Percentiles rank a stretch among this genome's conserved stretches.
Evolutionary conservation across 2,888 invertebrate genomes (phyloP).

Genomic region (Pristionchus entomophagus): DNA sequence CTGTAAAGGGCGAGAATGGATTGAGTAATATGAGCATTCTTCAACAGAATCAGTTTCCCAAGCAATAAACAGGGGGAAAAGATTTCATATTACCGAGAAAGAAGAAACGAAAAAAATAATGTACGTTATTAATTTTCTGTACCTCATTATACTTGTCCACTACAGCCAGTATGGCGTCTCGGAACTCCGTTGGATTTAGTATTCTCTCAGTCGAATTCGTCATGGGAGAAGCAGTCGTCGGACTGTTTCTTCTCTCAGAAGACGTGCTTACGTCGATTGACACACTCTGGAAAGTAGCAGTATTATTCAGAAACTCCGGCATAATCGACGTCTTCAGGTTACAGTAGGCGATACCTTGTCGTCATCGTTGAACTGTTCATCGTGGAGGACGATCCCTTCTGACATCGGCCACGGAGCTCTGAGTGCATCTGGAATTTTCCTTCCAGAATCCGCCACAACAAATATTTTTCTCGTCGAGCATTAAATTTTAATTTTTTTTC

Average conservation of each 20-base stretch:
- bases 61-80: too few species aligned
- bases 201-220: not conserved
- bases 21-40: too few species aligned
- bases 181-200: not conserved
- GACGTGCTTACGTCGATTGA: not conserved
- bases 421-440: too few species aligned
- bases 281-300: not conserved
- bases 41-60: too few species aligned
- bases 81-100: too few species aligned
- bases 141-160: conserved; percentile 25
- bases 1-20: too few species aligned
- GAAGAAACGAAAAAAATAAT: too few species aligned
- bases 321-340: not conserved
- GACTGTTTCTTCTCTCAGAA: not conserved
- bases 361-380: not conserved
- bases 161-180: not conserved
- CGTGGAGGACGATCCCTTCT: not conserved
- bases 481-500: too few species aligned
- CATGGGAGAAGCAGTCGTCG: not conserved
- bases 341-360: not conserved
- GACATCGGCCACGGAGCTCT: not conserved
- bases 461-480: too few species aligned
- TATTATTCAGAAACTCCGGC: too few species aligned
- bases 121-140: too few species aligned
- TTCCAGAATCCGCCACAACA: too few species aligned